Conservation (phyloP, 53 echinoderm and acorn worm genomes). For the Mesocentrotus franciscanus region DNA sequence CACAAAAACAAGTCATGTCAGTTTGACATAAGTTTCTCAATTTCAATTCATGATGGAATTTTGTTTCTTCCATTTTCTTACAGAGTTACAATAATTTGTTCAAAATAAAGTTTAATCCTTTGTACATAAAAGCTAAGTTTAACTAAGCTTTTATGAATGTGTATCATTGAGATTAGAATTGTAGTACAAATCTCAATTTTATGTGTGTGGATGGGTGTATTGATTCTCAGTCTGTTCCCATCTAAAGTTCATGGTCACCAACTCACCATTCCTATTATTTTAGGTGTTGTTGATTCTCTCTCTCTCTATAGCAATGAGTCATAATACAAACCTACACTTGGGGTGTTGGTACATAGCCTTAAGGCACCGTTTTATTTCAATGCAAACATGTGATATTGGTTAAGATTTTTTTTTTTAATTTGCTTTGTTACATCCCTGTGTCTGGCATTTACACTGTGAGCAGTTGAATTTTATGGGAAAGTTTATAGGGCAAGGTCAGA, state of each 20-base stretch:
- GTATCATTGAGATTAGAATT: background rate
- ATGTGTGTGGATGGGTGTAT: conserved; percentile 2
- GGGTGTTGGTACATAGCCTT: conserved; percentile 22
- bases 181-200: background rate
- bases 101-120: no score
- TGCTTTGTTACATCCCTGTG: background rate
- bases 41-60: no score
- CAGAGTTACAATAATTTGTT: no score
- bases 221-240: conserved; percentile 2
- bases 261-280: conserved; percentile 34
- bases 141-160: no score
- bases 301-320: conserved; percentile 24
- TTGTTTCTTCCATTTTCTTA: no score
- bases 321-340: background rate
- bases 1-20: no score
- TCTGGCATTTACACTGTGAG: background rate
- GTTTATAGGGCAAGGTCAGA: conserved; percentile 2
- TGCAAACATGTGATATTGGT: conserved; percentile 34
- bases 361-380: conserved; percentile 32
- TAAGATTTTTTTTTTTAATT: background rate
- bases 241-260: conserved; percentile 44
- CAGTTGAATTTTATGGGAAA: background rate
- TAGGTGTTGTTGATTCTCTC: conserved; percentile 35
- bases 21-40: no score
- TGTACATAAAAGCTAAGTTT: no score